Evolutionary conservation across 92 coral and sea anemone genomes (phyloP), one percentile per base, ranked within the genome.

Genomic region (Parazoanthus darwini): DNA sequence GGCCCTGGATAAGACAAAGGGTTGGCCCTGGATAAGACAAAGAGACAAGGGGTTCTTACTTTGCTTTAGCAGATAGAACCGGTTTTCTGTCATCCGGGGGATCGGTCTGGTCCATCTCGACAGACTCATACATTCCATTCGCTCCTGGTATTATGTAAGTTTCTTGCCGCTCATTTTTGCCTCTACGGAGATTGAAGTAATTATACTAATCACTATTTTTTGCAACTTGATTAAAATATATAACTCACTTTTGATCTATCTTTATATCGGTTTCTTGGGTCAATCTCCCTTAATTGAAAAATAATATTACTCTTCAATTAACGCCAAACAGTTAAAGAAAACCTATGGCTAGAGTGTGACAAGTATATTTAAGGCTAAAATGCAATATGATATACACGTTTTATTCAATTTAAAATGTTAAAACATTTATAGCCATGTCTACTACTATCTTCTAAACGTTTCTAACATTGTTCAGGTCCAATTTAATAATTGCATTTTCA

Each of bases 41-140:
- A 13, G 33, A 33, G 8, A 16, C 22, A 14, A 81, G 36, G 37
- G 1, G 1, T 56, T 66, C 77, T 83, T 65, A 83, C 87, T 26
- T 83, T 44, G 6, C n/a, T 26, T 3, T 46, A 26, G 78, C 51
- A 18, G 43, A 25, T 6, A 20, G 44, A 35, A 74, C 46, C 23
- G 42, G 77, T 8, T 65, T 38, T 29, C 36, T 73, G 46, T n/a
- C 51, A 5, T 83, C 87, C 36, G 38, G 46, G 38, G n/a, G 4
- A 54, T 54, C 20, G 59, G 59, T 15, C 18, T 54, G n/a, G 85
- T 67, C 26, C 87, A 83, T 68, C 66, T 83, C 78, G 6, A 83
- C 74, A 1, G 87, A 14, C 48, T 83, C 87, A 26, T 83, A 83
- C 87, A 83, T 68, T 2, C 78, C 59, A 7, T 63, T 39, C 42